Conservation (phyloP, 2,888 invertebrate genomes). For the Galerucella pusilla region DNA sequence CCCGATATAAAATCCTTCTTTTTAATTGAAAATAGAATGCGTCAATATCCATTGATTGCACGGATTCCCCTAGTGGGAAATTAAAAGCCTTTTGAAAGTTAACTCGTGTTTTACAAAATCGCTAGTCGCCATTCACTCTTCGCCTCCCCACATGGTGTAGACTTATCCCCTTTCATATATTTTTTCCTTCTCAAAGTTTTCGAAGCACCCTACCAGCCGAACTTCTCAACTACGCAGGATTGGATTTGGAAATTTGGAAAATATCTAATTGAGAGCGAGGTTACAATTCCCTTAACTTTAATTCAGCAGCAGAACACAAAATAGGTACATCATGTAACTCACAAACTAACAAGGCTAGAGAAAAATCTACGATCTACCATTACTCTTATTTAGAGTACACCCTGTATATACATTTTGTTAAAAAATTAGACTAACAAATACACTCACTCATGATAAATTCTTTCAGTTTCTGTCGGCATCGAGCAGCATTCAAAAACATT, state of each 20-base stretch:
- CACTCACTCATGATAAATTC: background rate
- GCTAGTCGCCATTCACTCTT: constrained; percentile 38
- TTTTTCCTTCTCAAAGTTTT: constrained; percentile 31
- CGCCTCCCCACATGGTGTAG: constrained; percentile 40
- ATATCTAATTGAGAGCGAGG: background rate
- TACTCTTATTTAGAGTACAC: too few relatives aligned
- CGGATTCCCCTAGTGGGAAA: constrained; percentile 37
- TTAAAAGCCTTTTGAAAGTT: constrained; percentile 53
- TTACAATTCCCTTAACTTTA: background rate
- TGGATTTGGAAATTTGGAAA: background rate
- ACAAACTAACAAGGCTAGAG: too few relatives aligned
- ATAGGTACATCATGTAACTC: too few relatives aligned
- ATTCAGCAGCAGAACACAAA: too few relatives aligned
- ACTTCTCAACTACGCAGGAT: constrained; percentile 5
- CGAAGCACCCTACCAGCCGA: constrained; percentile 19
- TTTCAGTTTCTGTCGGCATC: background rate
- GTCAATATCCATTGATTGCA: constrained; percentile 36
- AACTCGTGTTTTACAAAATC: constrained; percentile 48
- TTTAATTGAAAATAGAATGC: constrained; percentile 31
- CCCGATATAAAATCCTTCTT: constrained; percentile 14
- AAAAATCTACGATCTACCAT: too few relatives aligned
- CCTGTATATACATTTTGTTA: too few relatives aligned
- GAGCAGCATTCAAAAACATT: background rate
- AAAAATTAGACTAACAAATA: too few relatives aligned
- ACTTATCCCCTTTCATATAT: constrained; percentile 34